Evolutionary conservation across 2,113 vertebrate species (phyloP).

Genomic region (Sphyrna mokarran): DNA sequence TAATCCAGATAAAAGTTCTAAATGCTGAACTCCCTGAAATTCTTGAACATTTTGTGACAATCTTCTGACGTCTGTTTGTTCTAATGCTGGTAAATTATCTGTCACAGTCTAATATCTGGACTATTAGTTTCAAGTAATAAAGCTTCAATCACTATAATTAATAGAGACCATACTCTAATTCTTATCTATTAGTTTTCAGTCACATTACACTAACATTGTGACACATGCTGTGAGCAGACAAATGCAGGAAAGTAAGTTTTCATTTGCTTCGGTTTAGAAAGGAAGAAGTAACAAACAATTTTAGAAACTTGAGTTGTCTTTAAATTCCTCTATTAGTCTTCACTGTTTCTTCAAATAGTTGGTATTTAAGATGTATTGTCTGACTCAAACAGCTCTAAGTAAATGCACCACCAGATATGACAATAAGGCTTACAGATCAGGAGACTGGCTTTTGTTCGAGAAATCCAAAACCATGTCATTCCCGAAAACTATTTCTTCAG

Average conservation of each 20-base stretch:
- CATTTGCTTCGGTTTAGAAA: not conserved
- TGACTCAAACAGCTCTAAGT: not conserved
- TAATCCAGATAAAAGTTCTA: not conserved
- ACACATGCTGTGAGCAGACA: not conserved
- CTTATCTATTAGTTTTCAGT: not conserved
- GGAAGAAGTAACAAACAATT: not conserved
- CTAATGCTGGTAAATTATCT: not conserved
- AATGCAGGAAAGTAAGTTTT: constrained; percentile 1
- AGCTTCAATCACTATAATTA: not conserved
- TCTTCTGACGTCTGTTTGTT: not conserved
- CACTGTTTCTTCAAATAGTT: too few relatives aligned
- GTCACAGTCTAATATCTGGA: not conserved
- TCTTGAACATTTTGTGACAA: not conserved
- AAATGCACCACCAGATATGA: not conserved
- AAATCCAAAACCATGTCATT: not conserved
- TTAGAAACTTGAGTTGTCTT: not conserved
- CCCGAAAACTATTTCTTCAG: not conserved
- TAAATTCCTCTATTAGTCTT: not conserved
- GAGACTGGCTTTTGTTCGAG: not conserved
- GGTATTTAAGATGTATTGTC: not conserved
- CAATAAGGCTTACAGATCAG: not conserved
- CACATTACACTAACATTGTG: not conserved
- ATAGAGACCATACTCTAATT: not conserved
- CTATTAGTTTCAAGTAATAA: not conserved
- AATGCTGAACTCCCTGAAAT: not conserved